phyloP scores from a whole-genome alignment of 2,888 invertebrate genomes.

The Oligia latruncula region DNA sequence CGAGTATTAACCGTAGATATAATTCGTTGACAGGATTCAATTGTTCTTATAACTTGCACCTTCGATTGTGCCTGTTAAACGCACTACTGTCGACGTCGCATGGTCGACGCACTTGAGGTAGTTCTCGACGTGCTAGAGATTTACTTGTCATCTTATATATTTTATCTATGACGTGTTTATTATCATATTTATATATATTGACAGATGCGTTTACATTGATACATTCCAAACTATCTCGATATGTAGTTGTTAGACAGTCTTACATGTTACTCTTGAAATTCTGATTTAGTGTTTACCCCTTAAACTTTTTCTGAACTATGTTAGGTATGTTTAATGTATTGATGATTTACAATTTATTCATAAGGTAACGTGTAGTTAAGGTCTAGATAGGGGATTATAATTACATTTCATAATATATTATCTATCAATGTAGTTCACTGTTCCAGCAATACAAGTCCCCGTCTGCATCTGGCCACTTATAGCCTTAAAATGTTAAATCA shows the following conservation, averaged over 20 bases:
- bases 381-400: slow-evolving; percentile 47
- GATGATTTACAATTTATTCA: slow-evolving; percentile 52
- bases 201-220: slow-evolving; percentile 62
- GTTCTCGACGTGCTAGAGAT: slow-evolving; percentile 45
- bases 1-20: slow-evolving; percentile 53
- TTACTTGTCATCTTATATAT: slow-evolving; percentile 46
- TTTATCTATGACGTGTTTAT: slow-evolving; percentile 50
- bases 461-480: slow-evolving; percentile 28
- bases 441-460: slow-evolving; percentile 30
- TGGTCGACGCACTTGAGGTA: slow-evolving; percentile 31
- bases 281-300: slow-evolving; percentile 49
- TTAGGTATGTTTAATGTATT: slow-evolving; percentile 56
- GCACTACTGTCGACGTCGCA: slow-evolving; percentile 32
- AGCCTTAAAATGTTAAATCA: slow-evolving; percentile 39
- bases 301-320: slow-evolving; percentile 47
- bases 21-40: slow-evolving; percentile 41
- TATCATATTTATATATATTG: slow-evolving; percentile 40
- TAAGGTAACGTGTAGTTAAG: slow-evolving; percentile 53
- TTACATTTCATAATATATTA: slow-evolving; percentile 26
- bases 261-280: slow-evolving; percentile 46
- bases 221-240: slow-evolving; percentile 67
- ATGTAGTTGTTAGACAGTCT: slow-evolving; percentile 58
- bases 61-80: slow-evolving; percentile 38
- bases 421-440: slow-evolving; percentile 37
- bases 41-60: slow-evolving; percentile 51